Percentiles rank a stretch among this genome's conserved stretches.
Conservation (phyloP, 2,888 invertebrate genomes). For the Dione juno region DNA sequence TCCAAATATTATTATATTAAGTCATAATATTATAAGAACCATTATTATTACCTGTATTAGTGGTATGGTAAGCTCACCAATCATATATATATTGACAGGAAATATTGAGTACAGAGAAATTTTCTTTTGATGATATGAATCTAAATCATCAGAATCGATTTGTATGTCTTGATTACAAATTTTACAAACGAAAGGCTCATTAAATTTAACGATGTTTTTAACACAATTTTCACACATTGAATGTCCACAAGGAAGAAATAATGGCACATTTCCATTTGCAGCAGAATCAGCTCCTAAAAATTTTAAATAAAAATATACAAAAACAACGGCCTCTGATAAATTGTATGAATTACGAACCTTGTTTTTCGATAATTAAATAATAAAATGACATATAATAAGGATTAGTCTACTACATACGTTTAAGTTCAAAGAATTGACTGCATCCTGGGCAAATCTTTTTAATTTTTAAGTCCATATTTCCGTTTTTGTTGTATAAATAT, state of each 20-base stretch:
- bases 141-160: conserved; percentile 52
- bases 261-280: conserved; percentile 73
- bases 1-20: not conserved
- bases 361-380: not conserved
- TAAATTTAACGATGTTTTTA: conserved; percentile 61
- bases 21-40: not conserved
- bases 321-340: not conserved
- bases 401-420: conserved; percentile 57
- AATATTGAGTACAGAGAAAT: conserved; percentile 60
- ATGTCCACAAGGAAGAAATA: conserved; percentile 87
- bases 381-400: not conserved
- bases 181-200: conserved; percentile 76
- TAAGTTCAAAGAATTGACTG: conserved; percentile 67
- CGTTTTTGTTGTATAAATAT: not conserved
- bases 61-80: conserved; percentile 68
- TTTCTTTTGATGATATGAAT: conserved; percentile 54
- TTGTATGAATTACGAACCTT: not conserved
- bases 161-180: conserved; percentile 71
- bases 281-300: conserved; percentile 54
- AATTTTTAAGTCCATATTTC: conserved; percentile 60
- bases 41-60: conserved; percentile 57
- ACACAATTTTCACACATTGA: conserved; percentile 87
- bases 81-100: conserved; percentile 66
- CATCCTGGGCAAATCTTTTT: conserved; percentile 73
- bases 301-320: not conserved